phyloP scores from a whole-genome alignment of 2,888 invertebrate genomes.

The Kuschelorhynchus macadamiae region DNA sequence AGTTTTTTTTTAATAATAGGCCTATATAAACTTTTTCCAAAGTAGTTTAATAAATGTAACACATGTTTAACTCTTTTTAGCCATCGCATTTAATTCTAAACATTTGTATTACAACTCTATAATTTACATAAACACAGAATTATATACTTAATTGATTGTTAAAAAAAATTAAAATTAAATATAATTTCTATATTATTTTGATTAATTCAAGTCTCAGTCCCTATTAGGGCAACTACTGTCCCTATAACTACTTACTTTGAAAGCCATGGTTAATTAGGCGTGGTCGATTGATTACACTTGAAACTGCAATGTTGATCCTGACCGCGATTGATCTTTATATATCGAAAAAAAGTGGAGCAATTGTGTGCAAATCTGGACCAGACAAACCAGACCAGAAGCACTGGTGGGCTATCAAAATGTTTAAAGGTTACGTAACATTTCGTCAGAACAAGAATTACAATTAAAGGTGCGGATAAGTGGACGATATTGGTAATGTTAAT shows the following conservation, averaged over 20 bases:
- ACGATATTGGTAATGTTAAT: conserved; percentile 45
- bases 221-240: too few species aligned
- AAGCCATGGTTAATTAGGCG: conserved; percentile 40
- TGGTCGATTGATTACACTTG: conserved; percentile 36
- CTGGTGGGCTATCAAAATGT: conserved; percentile 44
- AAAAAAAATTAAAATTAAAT: too few species aligned
- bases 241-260: conserved; percentile 43
- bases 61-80: too few species aligned
- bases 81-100: too few species aligned
- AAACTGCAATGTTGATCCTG: conserved; percentile 48
- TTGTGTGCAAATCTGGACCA: conserved; percentile 46
- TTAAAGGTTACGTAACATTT: conserved; percentile 34
- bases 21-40: too few species aligned
- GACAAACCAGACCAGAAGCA: conserved; percentile 43
- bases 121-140: too few species aligned
- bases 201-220: too few species aligned
- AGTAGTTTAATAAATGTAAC: too few species aligned
- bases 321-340: conserved; percentile 46
- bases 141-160: too few species aligned
- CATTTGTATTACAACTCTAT: too few species aligned
- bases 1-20: too few species aligned
- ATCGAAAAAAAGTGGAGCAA: conserved; percentile 42
- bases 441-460: conserved; percentile 36
- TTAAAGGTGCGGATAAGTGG: conserved; percentile 42
- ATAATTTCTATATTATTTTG: too few species aligned